Percentiles rank a stretch among this genome's conserved stretches.
Evolutionary conservation across 1,140 invertebrate species (phyloP).

Genomic region (Scaptomyza montana): DNA sequence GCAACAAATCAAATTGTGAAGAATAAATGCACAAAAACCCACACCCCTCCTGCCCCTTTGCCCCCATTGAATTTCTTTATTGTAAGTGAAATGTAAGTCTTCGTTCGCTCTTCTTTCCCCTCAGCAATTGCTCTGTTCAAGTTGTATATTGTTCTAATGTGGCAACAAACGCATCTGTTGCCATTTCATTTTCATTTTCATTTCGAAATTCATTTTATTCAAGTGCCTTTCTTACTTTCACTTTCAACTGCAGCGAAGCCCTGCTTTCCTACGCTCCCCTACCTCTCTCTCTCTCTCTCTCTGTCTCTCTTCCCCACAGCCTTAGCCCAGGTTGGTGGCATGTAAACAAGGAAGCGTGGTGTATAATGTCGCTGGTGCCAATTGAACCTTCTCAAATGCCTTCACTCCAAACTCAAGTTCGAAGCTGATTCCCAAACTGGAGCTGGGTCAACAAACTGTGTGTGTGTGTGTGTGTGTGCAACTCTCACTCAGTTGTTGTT

Average conservation of each 20-base stretch:
- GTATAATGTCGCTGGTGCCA: slow-evolving; percentile 76
- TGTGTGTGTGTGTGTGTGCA: not conserved
- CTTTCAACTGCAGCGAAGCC: slow-evolving; percentile 14
- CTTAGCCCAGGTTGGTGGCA: slow-evolving; percentile 30
- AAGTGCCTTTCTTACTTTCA: slow-evolving; percentile 73
- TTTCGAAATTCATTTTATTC: slow-evolving; percentile 65
- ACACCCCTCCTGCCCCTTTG: too few relatives aligned
- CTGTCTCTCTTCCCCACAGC: too few relatives aligned
- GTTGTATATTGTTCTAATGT: slow-evolving; percentile 22
- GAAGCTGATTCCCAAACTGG: slow-evolving; percentile 7
- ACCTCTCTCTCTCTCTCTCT: not conserved
- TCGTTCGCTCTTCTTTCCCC: not conserved
- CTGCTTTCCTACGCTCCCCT: slow-evolving; percentile 1
- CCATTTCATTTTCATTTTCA: slow-evolving; percentile 73
- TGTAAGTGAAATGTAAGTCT: slow-evolving; percentile 29
- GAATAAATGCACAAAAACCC: too few relatives aligned
- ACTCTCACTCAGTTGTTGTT: slow-evolving; percentile 8
- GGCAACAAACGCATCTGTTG: slow-evolving; percentile 62
- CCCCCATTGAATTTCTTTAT: not conserved
- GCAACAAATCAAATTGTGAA: slow-evolving; percentile 56
- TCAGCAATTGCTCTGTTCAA: not conserved
- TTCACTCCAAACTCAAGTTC: slow-evolving; percentile 3
- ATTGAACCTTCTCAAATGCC: slow-evolving; percentile 62
- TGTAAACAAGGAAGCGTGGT: slow-evolving; percentile 73
- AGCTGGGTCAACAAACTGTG: slow-evolving; percentile 72